Evolutionary conservation across 2,888 invertebrate species (phyloP).

Genomic region (Petrophora chlorosata): DNA sequence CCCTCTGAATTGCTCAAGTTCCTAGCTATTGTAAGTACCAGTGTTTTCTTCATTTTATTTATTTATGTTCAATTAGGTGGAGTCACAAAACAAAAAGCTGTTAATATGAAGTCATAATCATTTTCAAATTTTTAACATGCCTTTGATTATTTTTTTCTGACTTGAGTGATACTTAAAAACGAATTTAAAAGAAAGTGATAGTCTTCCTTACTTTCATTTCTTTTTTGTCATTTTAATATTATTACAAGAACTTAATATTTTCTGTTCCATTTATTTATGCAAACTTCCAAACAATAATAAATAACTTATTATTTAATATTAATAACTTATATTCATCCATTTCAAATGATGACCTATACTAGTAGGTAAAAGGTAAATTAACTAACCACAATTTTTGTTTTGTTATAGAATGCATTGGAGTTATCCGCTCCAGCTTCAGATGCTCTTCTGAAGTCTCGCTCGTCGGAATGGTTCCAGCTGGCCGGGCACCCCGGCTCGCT

Average conservation of each 20-base stretch:
- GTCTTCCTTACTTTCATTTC: not conserved
- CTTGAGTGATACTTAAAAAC: too few relatives aligned
- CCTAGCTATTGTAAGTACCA: constrained; percentile 90
- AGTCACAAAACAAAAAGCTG: not conserved
- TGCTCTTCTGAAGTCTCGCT: constrained; percentile 89
- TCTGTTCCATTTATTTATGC: too few relatives aligned
- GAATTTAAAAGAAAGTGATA: too few relatives aligned
- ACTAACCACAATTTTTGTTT: constrained; percentile 7
- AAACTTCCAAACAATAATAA: too few relatives aligned
- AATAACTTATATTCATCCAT: too few relatives aligned
- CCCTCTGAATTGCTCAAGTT: constrained; percentile 86
- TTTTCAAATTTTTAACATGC: too few relatives aligned
- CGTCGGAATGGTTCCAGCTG: constrained; percentile 93
- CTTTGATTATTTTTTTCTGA: too few relatives aligned
- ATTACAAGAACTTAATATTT: not conserved
- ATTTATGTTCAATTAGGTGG: not conserved
- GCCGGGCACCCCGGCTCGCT: constrained; percentile 97
- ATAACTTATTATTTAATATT: too few relatives aligned
- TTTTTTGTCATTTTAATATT: not conserved
- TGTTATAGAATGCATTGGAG: constrained; percentile 93
- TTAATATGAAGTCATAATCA: too few relatives aligned
- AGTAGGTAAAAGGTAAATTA: not conserved
- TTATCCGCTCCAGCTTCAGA: constrained; percentile 95
- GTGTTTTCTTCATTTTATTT: not conserved
- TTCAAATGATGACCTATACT: too few relatives aligned